Percentiles rank a stretch among this genome's conserved stretches.
Conservation (phyloP, 1,140 invertebrate genomes). For the Parasteatoda tepidariorum region DNA sequence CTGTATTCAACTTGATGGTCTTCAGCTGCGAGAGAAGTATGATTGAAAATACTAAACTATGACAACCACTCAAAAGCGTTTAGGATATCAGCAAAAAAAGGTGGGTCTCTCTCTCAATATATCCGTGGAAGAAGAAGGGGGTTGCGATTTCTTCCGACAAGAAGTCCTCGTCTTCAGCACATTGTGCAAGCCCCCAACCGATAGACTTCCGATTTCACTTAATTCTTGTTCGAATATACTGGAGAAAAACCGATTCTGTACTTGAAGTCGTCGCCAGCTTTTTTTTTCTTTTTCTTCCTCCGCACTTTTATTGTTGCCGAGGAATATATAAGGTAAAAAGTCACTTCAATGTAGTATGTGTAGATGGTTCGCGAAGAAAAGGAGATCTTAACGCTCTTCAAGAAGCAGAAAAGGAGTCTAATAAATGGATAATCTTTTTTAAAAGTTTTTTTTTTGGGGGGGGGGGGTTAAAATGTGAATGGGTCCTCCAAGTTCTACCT, state of each 20-base stretch:
- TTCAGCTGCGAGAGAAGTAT: conserved; percentile 33
- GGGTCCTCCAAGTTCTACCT: too few relatives aligned
- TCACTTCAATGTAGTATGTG: not conserved
- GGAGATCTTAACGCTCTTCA: conserved; percentile 23
- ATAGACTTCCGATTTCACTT: conserved; percentile 52
- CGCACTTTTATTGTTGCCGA: not conserved
- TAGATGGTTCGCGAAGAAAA: conserved; percentile 1
- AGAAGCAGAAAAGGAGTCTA: conserved; percentile 14
- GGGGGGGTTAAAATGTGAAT: too few relatives aligned
- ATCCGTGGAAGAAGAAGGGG: not conserved
- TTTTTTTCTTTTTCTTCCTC: not conserved
- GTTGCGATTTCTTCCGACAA: conserved; percentile 2
- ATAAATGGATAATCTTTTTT: conserved; percentile 41
- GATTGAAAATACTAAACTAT: conserved; percentile 13
- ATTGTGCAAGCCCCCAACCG: conserved; percentile 14
- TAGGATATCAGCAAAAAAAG: not conserved
- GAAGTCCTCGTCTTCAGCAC: not conserved
- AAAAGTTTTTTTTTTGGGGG: not conserved
- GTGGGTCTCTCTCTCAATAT: not conserved
- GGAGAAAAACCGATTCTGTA: conserved; percentile 2
- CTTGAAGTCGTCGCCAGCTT: conserved; percentile 1
- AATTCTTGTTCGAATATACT: not conserved
- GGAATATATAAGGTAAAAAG: not conserved
- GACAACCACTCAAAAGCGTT: conserved; percentile 8
- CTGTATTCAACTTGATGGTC: too few relatives aligned